phyloP scores from a whole-genome alignment of 2,797 vertebrate genomes.

The Fundulus diaphanus region DNA sequence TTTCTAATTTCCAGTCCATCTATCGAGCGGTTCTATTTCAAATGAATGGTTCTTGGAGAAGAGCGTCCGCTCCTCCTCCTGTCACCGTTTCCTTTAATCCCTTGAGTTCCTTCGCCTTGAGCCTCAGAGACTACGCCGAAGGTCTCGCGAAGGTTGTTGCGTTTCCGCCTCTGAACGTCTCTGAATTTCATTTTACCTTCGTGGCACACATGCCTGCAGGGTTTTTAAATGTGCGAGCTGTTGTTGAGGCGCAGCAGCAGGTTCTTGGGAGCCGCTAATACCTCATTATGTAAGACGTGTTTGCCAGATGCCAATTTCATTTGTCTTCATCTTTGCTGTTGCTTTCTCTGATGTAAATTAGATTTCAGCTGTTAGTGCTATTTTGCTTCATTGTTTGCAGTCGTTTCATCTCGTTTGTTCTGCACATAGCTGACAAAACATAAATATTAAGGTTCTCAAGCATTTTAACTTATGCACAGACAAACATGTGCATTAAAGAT shows the following conservation, averaged over 20 bases:
- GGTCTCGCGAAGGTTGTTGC: conserved; percentile 45
- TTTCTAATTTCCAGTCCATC: conserved; percentile 29
- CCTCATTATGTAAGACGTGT: conserved; percentile 66
- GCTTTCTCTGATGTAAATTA: conserved; percentile 12
- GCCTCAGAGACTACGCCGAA: conserved; percentile 25
- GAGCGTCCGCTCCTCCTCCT: not conserved
- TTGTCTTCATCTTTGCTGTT: conserved; percentile 34
- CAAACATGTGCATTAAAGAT: not conserved
- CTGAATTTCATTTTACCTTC: conserved; percentile 23
- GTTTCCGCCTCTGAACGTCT: conserved; percentile 28
- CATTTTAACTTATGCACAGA: not conserved
- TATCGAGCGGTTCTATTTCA: conserved; percentile 16
- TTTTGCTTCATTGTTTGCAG: not conserved
- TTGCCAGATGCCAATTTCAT: conserved; percentile 60
- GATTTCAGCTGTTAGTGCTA: conserved; percentile 2
- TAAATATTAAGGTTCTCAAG: not conserved
- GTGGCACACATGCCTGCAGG: conserved; percentile 12
- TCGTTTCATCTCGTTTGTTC: not conserved
- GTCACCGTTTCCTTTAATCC: conserved; percentile 23
- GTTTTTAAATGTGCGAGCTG: conserved; percentile 46
- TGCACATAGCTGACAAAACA: not conserved
- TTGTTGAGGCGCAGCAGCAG: conserved; percentile 57
- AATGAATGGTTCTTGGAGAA: conserved; percentile 3
- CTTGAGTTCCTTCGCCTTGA: conserved; percentile 2
- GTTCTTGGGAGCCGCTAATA: conserved; percentile 58